These are phyloP conservation scores for Omphaloscelis lunosa DNA, from an alignment of 2,888 invertebrate genomes.

Conservation along the genomic window DNA sequence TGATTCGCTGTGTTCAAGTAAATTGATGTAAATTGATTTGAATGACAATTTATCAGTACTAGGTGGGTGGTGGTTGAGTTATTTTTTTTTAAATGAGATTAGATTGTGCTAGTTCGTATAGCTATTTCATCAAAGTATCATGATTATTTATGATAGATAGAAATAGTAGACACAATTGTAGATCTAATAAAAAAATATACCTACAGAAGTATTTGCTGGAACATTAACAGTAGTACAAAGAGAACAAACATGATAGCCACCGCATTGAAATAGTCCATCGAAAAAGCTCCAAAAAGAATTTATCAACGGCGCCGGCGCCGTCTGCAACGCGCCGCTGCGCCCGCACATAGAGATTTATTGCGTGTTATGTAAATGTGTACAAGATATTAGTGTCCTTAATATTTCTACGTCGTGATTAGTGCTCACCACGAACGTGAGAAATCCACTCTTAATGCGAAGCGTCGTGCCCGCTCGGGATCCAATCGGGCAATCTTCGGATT, in stretches of 20 bases:
- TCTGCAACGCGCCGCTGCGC: constrained; percentile 76
- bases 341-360: constrained; percentile 83
- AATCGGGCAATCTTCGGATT: constrained; percentile 81
- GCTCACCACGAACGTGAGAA: constrained; percentile 82
- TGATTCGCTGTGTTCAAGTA: constrained; percentile 33
- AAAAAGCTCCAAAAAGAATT: constrained; percentile 84
- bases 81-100: constrained; percentile 32
- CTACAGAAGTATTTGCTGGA: background rate
- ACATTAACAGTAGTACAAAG: constrained; percentile 37
- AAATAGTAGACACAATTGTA: background rate
- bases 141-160: background rate
- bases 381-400: constrained; percentile 89
- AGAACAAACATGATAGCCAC: constrained; percentile 65
- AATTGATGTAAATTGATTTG: constrained; percentile 62
- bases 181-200: background rate
- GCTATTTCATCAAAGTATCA: constrained; percentile 13
- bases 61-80: constrained; percentile 28
- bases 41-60: constrained; percentile 56
- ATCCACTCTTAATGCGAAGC: constrained; percentile 77
- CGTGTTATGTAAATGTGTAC: constrained; percentile 89
- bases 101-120: constrained; percentile 29
- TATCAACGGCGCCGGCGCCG: constrained; percentile 86
- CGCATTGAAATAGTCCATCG: constrained; percentile 80
- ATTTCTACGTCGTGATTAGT: constrained; percentile 88
- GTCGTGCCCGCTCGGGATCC: constrained; percentile 76